Base-by-base conservation (phyloP, 2,888 invertebrate species). In the Stomorhina lunata region DNA sequence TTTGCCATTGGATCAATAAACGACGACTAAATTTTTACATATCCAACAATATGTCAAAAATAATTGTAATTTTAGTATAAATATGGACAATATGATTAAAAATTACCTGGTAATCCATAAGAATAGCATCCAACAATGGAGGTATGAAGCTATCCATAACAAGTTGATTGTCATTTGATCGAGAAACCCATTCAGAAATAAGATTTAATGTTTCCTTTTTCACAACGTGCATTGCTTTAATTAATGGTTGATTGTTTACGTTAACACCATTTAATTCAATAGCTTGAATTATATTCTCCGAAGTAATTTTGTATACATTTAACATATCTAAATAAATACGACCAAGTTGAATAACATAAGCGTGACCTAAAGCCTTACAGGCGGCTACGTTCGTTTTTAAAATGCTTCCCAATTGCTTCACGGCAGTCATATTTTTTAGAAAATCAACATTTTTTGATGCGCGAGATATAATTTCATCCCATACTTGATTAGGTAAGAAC, bases 321-420 rank as follows among this genome's bases (percentile, higher is more conserved):
- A 99, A 93, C 98, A 99, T 98, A 92, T 99, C 99, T 90, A 99
- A 93, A 92, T 99, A 99, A 92, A 99, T 99, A 89, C 98, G 94
- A 65, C 99, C 98, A 87, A 99, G 93, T 92, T 99, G 96, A 84
- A 95, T 94, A 85, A 99, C 98, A 92, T 98, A 99, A 3, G 98
- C 96, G 92, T 99, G 98, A 3, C 98, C 98, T 48, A 99, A 93
- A 57, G 99, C 98, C 92, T 98, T 98, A 91, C 99, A 99, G n/a
- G 99, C 99, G 85, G 99, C 94, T 17, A 99, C 98, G 92, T 99
- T 99, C 1, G 99, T 99, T 92, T 99, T 99, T 76, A 99, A 93
- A 91, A 99, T 99, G 92, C 98, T 99, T 72, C 96, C 97, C 84
- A 99, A 93, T 92, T 99, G 99, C 92, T 98, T 98, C 0, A 99